Conservation (phyloP, 1,140 invertebrate species). For the Portunus trituberculatus region DNA sequence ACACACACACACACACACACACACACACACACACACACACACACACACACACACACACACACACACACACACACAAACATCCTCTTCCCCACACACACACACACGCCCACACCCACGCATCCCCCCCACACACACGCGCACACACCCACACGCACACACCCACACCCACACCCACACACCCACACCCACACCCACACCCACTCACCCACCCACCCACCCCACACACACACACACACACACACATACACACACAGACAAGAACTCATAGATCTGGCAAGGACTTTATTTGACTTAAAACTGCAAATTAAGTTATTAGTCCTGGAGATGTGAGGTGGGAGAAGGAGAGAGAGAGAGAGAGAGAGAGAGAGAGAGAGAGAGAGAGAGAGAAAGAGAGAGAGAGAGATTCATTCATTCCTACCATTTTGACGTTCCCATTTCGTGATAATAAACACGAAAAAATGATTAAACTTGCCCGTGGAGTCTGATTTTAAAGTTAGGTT, state of each 20-base stretch:
- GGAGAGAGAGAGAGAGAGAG: no score
- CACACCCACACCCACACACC: no score
- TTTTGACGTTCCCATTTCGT: no score
- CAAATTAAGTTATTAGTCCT: background rate
- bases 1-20: background rate
- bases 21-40: background rate
- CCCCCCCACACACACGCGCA: no score
- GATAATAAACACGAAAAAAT: no score
- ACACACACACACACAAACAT: background rate
- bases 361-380: no score
- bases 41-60: slow-evolving; percentile 13
- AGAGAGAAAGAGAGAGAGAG: background rate
- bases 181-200: no score
- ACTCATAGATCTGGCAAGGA: background rate
- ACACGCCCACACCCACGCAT: no score
- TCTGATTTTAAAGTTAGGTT: background rate
- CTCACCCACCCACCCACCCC: no score
- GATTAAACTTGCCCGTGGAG: background rate
- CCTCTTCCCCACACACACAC: no score
- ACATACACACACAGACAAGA: background rate
- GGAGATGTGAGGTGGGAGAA: background rate
- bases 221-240: background rate
- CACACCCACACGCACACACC: no score
- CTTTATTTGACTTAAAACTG: background rate
- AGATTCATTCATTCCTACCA: background rate